phyloP scores from a whole-genome alignment of 2,113 vertebrate species.

The Brachirus orientalis region DNA sequence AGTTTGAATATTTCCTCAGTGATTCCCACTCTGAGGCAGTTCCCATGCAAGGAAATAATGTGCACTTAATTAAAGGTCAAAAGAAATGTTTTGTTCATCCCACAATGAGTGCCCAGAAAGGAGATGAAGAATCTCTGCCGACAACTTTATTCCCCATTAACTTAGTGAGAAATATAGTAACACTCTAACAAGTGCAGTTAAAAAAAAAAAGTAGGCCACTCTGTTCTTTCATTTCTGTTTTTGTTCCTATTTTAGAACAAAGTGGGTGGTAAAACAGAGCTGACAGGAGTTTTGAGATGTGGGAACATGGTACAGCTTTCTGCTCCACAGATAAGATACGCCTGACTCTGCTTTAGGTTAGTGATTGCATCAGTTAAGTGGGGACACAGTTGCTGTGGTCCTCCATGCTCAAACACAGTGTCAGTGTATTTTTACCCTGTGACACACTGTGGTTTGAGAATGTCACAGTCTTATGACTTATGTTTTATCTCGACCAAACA shows the following conservation, averaged over 20 bases:
- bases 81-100: neutral
- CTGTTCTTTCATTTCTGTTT: constrained; percentile 38
- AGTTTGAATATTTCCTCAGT: too few relatives aligned
- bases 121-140: neutral
- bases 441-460: too few relatives aligned
- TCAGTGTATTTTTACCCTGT: too few relatives aligned
- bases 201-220: constrained; percentile 37
- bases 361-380: too few relatives aligned
- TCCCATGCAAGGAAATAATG: neutral
- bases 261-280: constrained; percentile 33
- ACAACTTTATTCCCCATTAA: neutral
- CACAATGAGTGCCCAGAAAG: neutral
- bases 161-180: constrained; percentile 26
- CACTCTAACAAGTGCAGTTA: constrained; percentile 3
- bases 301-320: neutral
- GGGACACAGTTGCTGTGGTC: neutral
- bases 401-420: neutral
- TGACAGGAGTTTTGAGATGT: constrained; percentile 25
- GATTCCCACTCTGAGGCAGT: neutral
- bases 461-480: too few relatives aligned
- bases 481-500: too few relatives aligned
- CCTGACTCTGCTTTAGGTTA: constrained; percentile 10
- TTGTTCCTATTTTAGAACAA: constrained; percentile 39
- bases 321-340: constrained; percentile 15
- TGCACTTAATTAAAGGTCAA: neutral